These are phyloP conservation scores for Chloromyia formosa DNA, from an alignment of 2,888 invertebrate genomes.

Conservation along the genomic window DNA sequence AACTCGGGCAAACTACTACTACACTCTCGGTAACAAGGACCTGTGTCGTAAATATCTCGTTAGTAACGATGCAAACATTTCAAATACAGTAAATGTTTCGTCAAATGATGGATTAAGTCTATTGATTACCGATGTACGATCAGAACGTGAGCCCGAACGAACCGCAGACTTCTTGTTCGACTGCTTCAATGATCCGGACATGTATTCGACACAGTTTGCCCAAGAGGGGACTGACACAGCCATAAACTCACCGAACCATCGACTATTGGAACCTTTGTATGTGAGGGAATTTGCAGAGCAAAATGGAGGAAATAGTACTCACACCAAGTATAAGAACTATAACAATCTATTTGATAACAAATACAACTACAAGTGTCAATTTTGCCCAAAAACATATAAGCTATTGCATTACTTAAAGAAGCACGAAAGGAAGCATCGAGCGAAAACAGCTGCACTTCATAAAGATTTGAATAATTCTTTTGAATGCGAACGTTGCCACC, in stretches of 20 bases:
- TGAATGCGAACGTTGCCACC: slow-evolving; percentile 44
- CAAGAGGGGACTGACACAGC: not conserved
- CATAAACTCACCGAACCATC: not conserved
- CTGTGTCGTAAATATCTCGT: slow-evolving; percentile 43
- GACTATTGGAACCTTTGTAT: slow-evolving; percentile 47
- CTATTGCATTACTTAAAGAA: slow-evolving; percentile 35
- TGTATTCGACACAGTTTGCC: slow-evolving; percentile 5
- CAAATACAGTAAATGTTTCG: not conserved
- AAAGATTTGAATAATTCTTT: not conserved
- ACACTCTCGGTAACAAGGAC: slow-evolving; percentile 44
- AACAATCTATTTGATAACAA: too few relatives aligned
- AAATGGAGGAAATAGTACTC: slow-evolving; percentile 33
- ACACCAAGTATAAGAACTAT: slow-evolving; percentile 35
- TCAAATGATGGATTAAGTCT: slow-evolving; percentile 13
- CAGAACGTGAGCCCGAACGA: slow-evolving; percentile 10
- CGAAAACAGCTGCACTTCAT: not conserved
- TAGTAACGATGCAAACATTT: slow-evolving; percentile 20
- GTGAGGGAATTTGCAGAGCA: slow-evolving; percentile 50
- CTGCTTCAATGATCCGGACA: slow-evolving; percentile 34
- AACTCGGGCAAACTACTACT: slow-evolving; percentile 47
- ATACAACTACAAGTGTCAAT: slow-evolving; percentile 37
- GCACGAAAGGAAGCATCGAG: slow-evolving; percentile 44
- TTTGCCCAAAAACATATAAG: slow-evolving; percentile 43
- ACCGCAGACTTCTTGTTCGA: slow-evolving; percentile 31
- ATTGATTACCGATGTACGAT: slow-evolving; percentile 19